phyloP scores from a whole-genome alignment of 2,888 invertebrate species.

The Polia nebulosa region DNA sequence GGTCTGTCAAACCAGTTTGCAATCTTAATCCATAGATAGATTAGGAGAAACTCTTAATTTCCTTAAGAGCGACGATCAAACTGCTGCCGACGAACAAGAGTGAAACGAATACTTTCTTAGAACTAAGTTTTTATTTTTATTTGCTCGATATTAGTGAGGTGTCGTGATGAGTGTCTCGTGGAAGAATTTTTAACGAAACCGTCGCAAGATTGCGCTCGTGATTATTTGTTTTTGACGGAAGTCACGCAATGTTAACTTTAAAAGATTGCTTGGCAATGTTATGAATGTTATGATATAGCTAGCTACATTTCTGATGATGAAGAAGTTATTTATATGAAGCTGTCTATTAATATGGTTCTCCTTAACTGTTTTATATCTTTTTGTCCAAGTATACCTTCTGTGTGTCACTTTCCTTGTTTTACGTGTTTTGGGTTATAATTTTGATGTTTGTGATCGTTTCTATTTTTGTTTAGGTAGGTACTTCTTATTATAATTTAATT shows the following conservation, averaged over 20 bases:
- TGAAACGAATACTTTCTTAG: conserved; percentile 47
- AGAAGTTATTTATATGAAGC: neutral
- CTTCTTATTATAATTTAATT: too few relatives aligned
- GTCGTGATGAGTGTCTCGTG: conserved; percentile 52
- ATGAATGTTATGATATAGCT: neutral
- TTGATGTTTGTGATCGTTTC: too few relatives aligned
- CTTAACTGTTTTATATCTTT: too few relatives aligned
- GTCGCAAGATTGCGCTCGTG: conserved; percentile 25
- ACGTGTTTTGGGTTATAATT: too few relatives aligned
- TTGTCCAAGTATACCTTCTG: too few relatives aligned
- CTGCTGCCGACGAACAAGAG: conserved; percentile 41
- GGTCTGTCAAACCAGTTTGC: conserved; percentile 33
- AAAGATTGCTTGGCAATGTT: conserved; percentile 25
- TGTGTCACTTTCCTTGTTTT: too few relatives aligned
- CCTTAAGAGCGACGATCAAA: conserved; percentile 15
- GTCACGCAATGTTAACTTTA: conserved; percentile 53
- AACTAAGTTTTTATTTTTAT: conserved; percentile 51
- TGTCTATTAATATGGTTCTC: too few relatives aligned
- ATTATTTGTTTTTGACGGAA: conserved; percentile 54
- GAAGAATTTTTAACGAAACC: conserved; percentile 48
- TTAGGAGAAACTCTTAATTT: conserved; percentile 54
- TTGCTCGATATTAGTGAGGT: conserved; percentile 30
- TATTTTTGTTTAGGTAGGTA: too few relatives aligned
- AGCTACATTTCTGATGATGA: neutral
- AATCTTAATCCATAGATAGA: conserved; percentile 24